Base-by-base conservation (phyloP, 2,888 invertebrate species). In the Stegana nigrithorax region DNA sequence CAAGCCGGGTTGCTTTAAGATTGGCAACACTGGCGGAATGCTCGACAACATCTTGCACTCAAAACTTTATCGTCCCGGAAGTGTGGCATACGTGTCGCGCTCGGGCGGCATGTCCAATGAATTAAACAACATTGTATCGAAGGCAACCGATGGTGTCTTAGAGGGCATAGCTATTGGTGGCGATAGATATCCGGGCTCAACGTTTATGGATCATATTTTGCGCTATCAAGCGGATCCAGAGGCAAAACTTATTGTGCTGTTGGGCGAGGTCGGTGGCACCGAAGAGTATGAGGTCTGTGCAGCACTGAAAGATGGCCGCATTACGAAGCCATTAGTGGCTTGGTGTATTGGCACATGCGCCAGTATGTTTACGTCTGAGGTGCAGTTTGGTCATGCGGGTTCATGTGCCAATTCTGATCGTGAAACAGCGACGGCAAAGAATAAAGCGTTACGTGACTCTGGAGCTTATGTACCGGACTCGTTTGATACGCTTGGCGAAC, bases 21-120 rank as follows among this genome's bases (percentile, higher is more conserved):
- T 99, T 74, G 98, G 98, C 61, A 99, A 99, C 88, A 99, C 99
- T 0, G 99, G 98, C 12, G 99, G 99, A 63, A 99, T 99, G 98
- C 93, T 99, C 89, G 99, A 99, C 85, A 99, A 99, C 83, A 97
- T 99, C 72, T 87, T 99, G 1, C 95, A 98, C 82, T 98, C 98
- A 70, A 97, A 97, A 84, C 89, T 99, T 12, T 99, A 98, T 87
- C 88, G 99, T 26, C 93, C 98, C 0, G 99, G 99, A 83, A 95
- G 97, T 81, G 96, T 99, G 59, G 98, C 98, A 0, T 99, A 99
- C 84, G 99, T 99, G 0, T 98, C 98, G 0, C 91, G 98, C 21
- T 98, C 98, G 0, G 99, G 99, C 27, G 99, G 99, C 7, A 99
- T 99, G 99, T 98, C 97, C 56, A 99, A 99, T 85, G 99, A 99